These are phyloP conservation scores for Oopsacas minuta DNA, from an alignment of 37 sponge, comb jelly and placozoan genomes.

Conservation along the genomic window DNA sequence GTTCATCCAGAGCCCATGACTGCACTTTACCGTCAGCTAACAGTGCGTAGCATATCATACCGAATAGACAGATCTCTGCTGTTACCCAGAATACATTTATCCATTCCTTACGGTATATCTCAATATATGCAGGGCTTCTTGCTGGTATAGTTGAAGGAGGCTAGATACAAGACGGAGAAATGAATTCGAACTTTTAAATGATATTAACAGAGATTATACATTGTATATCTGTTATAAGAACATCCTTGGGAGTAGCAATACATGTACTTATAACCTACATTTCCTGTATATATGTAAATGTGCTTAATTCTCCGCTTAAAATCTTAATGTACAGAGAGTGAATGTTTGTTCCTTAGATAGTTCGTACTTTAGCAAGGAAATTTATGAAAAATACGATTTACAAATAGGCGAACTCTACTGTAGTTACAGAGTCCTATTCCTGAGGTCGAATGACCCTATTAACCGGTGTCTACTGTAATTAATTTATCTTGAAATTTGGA, in stretches of 20 bases:
- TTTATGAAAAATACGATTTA: too few species aligned
- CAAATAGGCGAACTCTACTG: too few species aligned
- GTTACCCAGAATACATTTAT: conserved; percentile 55
- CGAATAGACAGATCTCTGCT: conserved; percentile 60
- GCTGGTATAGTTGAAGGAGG: neutral
- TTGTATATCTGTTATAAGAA: neutral
- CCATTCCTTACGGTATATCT: conserved; percentile 45
- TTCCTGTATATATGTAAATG: too few species aligned
- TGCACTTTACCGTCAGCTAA: conserved; percentile 51
- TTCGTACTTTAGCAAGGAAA: too few species aligned
- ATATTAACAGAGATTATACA: neutral
- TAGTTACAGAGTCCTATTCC: too few species aligned
- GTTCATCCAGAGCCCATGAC: conserved; percentile 40
- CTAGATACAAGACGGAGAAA: neutral
- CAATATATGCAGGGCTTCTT: neutral
- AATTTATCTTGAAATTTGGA: too few species aligned
- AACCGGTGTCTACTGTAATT: too few species aligned
- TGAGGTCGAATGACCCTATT: too few species aligned
- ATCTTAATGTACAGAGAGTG: too few species aligned
- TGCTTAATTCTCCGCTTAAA: too few species aligned
- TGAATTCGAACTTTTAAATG: neutral
- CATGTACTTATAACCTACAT: neutral
- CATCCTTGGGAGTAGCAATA: too few species aligned
- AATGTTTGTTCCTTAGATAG: too few species aligned
- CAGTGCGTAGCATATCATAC: conserved; percentile 38